phyloP scores from a whole-genome alignment of 2,888 invertebrate species.

The Parthenolecanium corni region DNA sequence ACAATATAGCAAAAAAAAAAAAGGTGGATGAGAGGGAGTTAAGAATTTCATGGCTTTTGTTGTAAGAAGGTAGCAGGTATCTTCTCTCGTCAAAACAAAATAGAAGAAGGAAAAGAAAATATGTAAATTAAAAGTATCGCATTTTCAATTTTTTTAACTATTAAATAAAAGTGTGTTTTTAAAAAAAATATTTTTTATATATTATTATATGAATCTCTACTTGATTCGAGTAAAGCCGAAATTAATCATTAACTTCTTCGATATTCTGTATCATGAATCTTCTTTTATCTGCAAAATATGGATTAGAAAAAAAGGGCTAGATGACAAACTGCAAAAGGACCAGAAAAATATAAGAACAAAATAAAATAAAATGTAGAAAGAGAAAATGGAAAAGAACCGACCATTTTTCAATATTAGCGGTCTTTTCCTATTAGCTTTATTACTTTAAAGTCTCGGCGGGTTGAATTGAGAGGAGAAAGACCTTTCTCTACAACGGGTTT shows the following conservation, averaged over 20 bases:
- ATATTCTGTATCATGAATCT: not conserved
- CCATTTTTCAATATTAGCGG: conserved; percentile 25
- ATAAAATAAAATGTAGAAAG: not conserved
- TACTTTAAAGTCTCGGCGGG: conserved; percentile 10
- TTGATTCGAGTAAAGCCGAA: not conserved
- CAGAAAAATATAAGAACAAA: too few relatives aligned
- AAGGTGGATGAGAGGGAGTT: too few relatives aligned
- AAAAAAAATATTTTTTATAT: too few relatives aligned
- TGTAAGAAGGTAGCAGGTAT: too few relatives aligned
- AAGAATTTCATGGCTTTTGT: too few relatives aligned
- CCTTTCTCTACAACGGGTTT: not conserved
- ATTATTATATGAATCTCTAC: too few relatives aligned
- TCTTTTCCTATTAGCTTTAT: conserved; percentile 20
- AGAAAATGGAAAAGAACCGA: not conserved
- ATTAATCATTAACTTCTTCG: conserved; percentile 16
- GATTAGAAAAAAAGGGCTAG: not conserved
- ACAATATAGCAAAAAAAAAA: too few relatives aligned
- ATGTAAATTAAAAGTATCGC: too few relatives aligned
- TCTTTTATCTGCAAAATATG: not conserved
- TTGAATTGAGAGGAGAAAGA: not conserved
- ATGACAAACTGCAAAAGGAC: not conserved
- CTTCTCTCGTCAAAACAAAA: too few relatives aligned
- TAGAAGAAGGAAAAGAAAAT: too few relatives aligned
- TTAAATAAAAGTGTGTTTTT: too few relatives aligned
- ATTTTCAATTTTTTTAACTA: too few relatives aligned